These are phyloP conservation scores for Temnothorax ravouxi DNA, from an alignment of 2,888 invertebrate genomes.

Conservation along the genomic window DNA sequence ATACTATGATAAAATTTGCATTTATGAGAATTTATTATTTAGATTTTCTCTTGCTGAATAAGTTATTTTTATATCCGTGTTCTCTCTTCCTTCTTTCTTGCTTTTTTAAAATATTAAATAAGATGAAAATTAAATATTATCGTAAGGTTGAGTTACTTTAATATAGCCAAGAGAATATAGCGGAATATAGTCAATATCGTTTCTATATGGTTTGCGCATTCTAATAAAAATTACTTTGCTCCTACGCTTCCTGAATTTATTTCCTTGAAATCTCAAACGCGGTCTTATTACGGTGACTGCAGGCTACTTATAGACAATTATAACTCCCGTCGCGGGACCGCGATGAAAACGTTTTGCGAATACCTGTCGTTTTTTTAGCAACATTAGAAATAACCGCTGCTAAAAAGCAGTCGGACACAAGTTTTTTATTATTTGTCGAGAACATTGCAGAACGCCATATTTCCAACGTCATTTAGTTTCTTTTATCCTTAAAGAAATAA, in stretches of 20 bases:
- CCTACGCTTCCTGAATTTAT: conserved; percentile 32
- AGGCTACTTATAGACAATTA: background rate
- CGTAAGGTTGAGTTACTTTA: conserved; percentile 1
- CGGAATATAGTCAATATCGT: background rate
- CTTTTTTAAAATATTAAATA: background rate
- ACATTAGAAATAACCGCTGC: background rate
- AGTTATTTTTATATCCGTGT: background rate
- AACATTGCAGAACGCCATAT: background rate
- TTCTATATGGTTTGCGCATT: background rate
- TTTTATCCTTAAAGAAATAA: background rate
- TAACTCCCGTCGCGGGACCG: background rate
- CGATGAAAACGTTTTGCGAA: conserved; percentile 17
- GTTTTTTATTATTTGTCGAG: background rate
- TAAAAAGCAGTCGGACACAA: background rate
- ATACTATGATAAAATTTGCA: background rate
- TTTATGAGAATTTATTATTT: background rate
- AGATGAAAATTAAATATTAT: conserved; percentile 17
- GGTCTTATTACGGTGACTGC: conserved; percentile 31
- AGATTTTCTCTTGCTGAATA: background rate
- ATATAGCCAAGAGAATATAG: background rate
- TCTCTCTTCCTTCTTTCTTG: background rate
- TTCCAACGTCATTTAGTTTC: background rate
- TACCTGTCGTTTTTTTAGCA: background rate
- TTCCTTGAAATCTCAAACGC: conserved; percentile 38
- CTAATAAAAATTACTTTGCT: conserved; percentile 21